Conservation (phyloP, 2,113 vertebrate genomes). For the Lamprotornis superbus region DNA sequence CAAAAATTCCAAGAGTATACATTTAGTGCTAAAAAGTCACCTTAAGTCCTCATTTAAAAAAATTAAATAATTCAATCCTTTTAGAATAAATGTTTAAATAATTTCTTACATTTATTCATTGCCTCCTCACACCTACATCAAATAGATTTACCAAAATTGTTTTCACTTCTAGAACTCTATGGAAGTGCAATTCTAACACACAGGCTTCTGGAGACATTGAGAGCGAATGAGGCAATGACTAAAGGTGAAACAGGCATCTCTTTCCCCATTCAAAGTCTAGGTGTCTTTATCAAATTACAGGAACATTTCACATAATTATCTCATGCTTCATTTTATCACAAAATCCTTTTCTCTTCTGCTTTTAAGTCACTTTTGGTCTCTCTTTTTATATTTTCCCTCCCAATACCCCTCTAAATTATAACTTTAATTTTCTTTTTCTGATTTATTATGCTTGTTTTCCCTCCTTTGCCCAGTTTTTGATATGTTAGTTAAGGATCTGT, state of each 20-base stretch:
- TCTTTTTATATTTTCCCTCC: neutral
- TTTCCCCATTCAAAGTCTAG: neutral
- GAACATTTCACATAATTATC: neutral
- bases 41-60: neutral
- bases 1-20: neutral
- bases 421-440: neutral
- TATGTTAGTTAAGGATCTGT: neutral
- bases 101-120: neutral
- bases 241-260: neutral
- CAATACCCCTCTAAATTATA: neutral
- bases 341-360: neutral
- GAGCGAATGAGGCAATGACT: neutral
- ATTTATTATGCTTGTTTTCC: neutral
- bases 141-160: neutral
- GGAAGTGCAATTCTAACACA: neutral
- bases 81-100: neutral
- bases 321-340: neutral
- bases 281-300: neutral
- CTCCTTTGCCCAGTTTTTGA: neutral
- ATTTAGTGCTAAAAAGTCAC: neutral
- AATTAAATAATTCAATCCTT: neutral
- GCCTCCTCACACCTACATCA: neutral
- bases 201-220: neutral
- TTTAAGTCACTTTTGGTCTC: neutral
- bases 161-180: neutral